phyloP scores from a whole-genome alignment of 2,888 invertebrate genomes.

The Phrixothrix hirtus region DNA sequence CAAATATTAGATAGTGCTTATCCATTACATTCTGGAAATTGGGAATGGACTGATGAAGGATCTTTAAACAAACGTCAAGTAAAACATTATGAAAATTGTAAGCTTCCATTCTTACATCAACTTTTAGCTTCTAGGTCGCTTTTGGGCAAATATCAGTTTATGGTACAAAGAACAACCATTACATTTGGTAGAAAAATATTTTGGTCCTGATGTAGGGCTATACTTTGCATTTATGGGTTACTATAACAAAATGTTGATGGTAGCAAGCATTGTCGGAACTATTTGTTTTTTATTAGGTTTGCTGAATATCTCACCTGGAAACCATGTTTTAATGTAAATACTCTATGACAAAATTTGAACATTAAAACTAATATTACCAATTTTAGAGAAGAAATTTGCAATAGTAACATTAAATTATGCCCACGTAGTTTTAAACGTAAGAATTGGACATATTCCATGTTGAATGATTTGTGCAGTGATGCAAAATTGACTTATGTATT shows the following conservation, averaged over 20 bases:
- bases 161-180: conserved; percentile 66
- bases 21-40: conserved; percentile 51
- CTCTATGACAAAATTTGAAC: no score
- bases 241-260: conserved; percentile 59
- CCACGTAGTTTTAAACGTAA: conserved; percentile 59
- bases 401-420: conserved; percentile 58
- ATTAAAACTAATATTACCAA: no score
- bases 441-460: conserved; percentile 57
- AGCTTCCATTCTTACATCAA: no score
- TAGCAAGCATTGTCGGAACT: conserved; percentile 56
- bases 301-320: background rate
- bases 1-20: conserved; percentile 45
- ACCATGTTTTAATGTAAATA: background rate
- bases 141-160: conserved; percentile 62
- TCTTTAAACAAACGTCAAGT: conserved; percentile 52
- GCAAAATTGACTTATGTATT: conserved; percentile 55
- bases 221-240: conserved; percentile 64
- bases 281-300: conserved; percentile 54
- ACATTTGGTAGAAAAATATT: conserved; percentile 62
- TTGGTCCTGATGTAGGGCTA: conserved; percentile 61
- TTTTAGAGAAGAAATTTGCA: conserved; percentile 45
- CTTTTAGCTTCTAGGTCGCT: conserved; percentile 59
- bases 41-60: conserved; percentile 44
- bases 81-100: no score
- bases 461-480: conserved; percentile 60